Conservation (phyloP, 2,113 vertebrate genomes). For the Platysternon megacephalum region DNA sequence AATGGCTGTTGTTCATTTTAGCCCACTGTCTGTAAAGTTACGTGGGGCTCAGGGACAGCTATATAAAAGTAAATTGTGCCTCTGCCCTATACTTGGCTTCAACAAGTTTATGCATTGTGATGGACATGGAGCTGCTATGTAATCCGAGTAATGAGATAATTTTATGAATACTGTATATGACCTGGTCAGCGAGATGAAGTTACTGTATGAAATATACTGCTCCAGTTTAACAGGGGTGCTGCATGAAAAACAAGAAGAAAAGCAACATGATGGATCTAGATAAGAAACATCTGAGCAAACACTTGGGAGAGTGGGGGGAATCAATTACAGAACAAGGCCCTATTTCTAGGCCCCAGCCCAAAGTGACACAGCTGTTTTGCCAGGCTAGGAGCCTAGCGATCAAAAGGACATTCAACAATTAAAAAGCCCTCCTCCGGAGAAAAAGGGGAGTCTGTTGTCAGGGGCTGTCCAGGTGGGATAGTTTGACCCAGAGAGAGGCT, state of each 20-base stretch:
- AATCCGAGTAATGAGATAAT: background rate
- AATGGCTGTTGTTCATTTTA: background rate
- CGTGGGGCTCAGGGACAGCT: background rate
- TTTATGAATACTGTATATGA: background rate
- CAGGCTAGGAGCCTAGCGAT: background rate
- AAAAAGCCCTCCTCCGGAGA: background rate
- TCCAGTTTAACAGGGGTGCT: background rate
- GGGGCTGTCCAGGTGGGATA: fast-evolving
- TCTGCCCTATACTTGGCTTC: background rate
- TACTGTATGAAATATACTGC: background rate
- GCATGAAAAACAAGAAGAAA: background rate
- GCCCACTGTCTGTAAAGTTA: background rate
- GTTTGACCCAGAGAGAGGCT: background rate
- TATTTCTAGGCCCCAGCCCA: background rate
- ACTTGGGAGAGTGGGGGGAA: too few relatives aligned
- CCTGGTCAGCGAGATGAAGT: background rate
- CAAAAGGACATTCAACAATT: background rate
- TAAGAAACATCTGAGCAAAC: background rate
- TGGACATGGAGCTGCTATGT: background rate
- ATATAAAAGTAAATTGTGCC: background rate
- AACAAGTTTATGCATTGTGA: background rate
- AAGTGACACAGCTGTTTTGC: background rate
- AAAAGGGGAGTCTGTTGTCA: background rate
- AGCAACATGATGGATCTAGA: background rate
- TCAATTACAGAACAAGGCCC: too few relatives aligned